A percentile compares a stretch with the other conserved stretches of the same genome.
Evolutionary conservation across 2,797 vertebrate species (phyloP).

Genomic region (Silurus lanzhouensis): DNA sequence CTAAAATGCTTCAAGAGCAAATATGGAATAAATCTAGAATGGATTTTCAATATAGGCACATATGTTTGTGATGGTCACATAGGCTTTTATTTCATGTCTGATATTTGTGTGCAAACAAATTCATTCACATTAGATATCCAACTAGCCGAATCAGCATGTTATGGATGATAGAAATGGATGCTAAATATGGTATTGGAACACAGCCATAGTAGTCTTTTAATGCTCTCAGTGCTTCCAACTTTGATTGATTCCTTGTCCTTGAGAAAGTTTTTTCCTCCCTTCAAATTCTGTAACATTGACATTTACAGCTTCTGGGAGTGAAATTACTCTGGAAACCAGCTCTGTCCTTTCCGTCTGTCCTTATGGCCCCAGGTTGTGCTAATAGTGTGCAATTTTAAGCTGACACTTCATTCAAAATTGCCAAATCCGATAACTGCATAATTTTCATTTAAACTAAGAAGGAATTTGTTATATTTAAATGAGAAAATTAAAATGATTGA

Average conservation of each 20-base stretch:
- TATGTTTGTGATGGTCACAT: neutral
- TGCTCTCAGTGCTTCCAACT: neutral
- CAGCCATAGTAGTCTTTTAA: neutral
- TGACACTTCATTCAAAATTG: neutral
- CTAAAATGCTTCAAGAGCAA: neutral
- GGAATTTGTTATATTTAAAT: neutral
- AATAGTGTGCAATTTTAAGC: neutral
- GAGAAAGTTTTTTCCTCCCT: neutral
- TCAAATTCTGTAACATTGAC: neutral
- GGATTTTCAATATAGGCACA: neutral
- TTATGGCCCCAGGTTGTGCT: neutral
- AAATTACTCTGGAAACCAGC: neutral
- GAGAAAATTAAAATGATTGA: neutral
- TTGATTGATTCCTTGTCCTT: slow-evolving; percentile 16
- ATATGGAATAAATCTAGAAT: neutral
- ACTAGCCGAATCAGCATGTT: neutral
- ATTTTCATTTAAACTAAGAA: neutral
- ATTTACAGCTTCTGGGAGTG: neutral
- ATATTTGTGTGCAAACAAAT: neutral
- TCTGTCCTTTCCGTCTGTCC: neutral
- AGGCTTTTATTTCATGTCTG: neutral
- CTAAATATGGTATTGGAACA: slow-evolving; percentile 10
- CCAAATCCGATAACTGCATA: neutral
- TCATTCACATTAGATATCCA: neutral
- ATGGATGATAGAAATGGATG: neutral